phyloP scores from a whole-genome alignment of 2,797 vertebrate species.

The Glossophaga mutica region DNA sequence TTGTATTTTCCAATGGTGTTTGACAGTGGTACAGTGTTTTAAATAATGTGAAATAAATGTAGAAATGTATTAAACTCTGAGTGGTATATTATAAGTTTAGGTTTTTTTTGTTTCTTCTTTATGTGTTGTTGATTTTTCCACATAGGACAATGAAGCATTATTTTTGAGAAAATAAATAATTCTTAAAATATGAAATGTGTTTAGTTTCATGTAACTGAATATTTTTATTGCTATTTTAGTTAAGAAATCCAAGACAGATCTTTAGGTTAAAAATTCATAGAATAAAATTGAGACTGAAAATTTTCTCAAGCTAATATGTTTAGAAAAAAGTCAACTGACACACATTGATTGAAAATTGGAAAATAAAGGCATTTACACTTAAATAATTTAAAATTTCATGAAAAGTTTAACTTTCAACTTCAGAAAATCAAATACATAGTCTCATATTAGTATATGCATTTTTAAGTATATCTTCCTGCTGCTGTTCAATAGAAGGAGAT shows the following conservation, averaged over 20 bases:
- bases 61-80: not conserved
- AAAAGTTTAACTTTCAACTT: conserved; percentile 40
- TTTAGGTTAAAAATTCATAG: conserved; percentile 23
- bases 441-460: not conserved
- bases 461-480: not conserved
- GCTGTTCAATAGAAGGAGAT: not conserved
- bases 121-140: not conserved
- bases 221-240: not conserved
- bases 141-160: not conserved
- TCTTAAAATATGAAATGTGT: not conserved
- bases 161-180: conserved; percentile 16
- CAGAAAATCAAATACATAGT: not conserved
- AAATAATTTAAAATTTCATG: not conserved
- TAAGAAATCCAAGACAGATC: not conserved
- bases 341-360: not conserved
- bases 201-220: not conserved
- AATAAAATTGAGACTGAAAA: conserved; percentile 31
- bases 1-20: conserved; percentile 21
- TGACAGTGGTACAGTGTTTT: not conserved
- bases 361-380: conserved; percentile 24
- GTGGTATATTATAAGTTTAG: not conserved
- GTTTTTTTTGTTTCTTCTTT: not conserved
- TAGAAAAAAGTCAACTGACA: conserved; percentile 37
- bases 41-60: conserved; percentile 21
- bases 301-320: not conserved